Evolutionary conservation across 2,797 vertebrate genomes (phyloP), one percentile per base, ranked within the genome.

Genomic region (Mastacembelus armatus): DNA sequence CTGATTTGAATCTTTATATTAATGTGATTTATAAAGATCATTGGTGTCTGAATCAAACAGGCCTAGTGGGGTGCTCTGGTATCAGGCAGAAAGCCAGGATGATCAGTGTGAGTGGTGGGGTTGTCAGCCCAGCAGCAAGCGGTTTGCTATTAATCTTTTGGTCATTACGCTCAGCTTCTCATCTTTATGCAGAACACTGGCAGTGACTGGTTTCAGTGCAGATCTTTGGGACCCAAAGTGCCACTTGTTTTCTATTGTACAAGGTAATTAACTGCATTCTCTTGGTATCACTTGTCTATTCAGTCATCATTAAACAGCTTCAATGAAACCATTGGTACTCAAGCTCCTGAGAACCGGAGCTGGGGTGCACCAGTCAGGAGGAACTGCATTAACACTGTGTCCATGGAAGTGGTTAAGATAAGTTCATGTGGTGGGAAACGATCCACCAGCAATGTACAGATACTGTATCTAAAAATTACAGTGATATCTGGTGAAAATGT

Each of bases 231-330:
- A 51, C 60, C 60, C 61, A 49, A 51, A 73, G 66, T 56, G 67
- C 38, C 57, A 47, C 67, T 66, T 66, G 69, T 81, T 80, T 77
- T 62, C 66, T 45, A 66, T 84, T 80, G 66, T 67, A 55, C 39
- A 27, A 49, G 43, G 54, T 80, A 68, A 87, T 85, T 75, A 78
- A 78, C 72, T 21, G 33, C 67, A 55, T 74, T 64, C 58, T 80
- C 74, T 65, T 54, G 66, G 49, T 67, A 35, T 74, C 49, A 36
- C 1, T 0, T 65, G 60, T 74, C 78, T 69, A 44, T 76, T 81
- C 78, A 59, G 44, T 70, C 39, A 63, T 73, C 57, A 66, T 85
- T 81, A 75, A 77, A 64, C 32, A 30, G 33, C 49, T 48, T 78
- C 56, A 68, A 83, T 67, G 36, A 66, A 77, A 57, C 48, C 49